Conservation (phyloP, 2,888 invertebrate species). For the Aquatica leii region DNA sequence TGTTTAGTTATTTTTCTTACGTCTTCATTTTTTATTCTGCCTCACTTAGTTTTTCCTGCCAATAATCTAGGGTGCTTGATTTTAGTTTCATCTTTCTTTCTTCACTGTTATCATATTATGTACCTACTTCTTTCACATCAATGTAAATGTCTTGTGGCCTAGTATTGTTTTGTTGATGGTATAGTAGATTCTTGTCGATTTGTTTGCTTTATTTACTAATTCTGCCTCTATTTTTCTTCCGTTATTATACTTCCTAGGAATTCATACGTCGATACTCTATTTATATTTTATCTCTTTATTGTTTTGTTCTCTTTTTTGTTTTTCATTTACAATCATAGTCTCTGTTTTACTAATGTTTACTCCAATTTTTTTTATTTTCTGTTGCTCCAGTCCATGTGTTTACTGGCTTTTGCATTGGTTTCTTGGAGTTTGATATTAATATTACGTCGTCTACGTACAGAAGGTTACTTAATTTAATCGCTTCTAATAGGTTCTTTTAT, state of each 20-base stretch:
- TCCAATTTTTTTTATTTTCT: neutral
- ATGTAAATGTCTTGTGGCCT: slow-evolving; percentile 11
- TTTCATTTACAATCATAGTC: no score
- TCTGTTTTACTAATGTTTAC: no score
- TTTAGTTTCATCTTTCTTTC: neutral
- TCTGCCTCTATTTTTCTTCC: slow-evolving; percentile 18
- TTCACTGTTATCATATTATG: slow-evolving; percentile 9
- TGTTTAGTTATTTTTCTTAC: slow-evolving; percentile 8
- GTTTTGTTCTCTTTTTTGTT: no score
- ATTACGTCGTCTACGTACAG: no score
- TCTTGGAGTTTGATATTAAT: no score
- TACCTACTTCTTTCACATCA: slow-evolving; percentile 10
- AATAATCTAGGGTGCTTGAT: slow-evolving; percentile 11
- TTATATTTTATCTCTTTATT: no score
- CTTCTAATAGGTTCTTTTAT: no score
- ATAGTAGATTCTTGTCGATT: slow-evolving; percentile 27
- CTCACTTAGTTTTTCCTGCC: slow-evolving; percentile 4
- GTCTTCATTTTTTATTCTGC: slow-evolving; percentile 8
- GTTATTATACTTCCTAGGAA: slow-evolving; percentile 14
- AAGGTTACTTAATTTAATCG: no score
- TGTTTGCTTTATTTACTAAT: slow-evolving; percentile 14
- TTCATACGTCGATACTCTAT: no score
- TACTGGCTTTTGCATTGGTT: neutral
- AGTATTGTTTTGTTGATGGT: slow-evolving; percentile 1
- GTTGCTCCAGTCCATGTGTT: neutral